These are phyloP conservation scores for Enteromius afrohamiltoni DNA, from an alignment of 2,797 vertebrate species.

Conservation along the genomic window DNA sequence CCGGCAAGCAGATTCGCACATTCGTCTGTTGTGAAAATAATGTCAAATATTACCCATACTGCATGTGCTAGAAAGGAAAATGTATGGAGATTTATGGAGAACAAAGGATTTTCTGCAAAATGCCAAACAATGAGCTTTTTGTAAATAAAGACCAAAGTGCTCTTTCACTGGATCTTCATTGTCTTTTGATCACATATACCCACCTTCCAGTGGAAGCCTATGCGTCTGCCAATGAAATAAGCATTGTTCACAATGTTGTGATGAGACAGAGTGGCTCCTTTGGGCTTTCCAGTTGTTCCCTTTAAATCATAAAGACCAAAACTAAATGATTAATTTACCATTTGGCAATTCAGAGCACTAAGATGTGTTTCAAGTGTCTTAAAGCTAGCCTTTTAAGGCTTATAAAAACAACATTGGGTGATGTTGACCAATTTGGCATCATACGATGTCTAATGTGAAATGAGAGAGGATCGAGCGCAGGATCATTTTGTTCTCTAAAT, in stretches of 20 bases:
- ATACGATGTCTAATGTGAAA: too few relatives aligned
- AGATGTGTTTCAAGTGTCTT: neutral
- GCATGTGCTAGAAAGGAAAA: neutral
- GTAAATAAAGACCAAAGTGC: neutral
- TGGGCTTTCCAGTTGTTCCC: conserved; percentile 95
- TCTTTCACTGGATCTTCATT: neutral
- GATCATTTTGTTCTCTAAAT: neutral
- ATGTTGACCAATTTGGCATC: too few relatives aligned
- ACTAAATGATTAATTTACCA: neutral
- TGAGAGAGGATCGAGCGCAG: too few relatives aligned
- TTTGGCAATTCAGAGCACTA: neutral
- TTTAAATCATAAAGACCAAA: conserved; percentile 64
- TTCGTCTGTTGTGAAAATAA: conserved; percentile 64
- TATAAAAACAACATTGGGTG: neutral
- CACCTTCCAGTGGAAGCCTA: conserved; percentile 79
- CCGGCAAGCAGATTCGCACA: conserved; percentile 74
- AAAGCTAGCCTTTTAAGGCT: neutral
- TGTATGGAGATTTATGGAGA: neutral
- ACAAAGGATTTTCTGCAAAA: neutral
- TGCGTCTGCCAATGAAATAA: conserved; percentile 74
- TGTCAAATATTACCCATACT: neutral
- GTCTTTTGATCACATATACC: conserved; percentile 46
- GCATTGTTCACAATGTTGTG: conserved; percentile 93
- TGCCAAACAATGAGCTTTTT: neutral
- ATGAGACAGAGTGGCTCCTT: conserved; percentile 92